These are phyloP conservation scores for Aratinga solstitialis DNA, from an alignment of 2,797 vertebrate species.

Conservation along the genomic window DNA sequence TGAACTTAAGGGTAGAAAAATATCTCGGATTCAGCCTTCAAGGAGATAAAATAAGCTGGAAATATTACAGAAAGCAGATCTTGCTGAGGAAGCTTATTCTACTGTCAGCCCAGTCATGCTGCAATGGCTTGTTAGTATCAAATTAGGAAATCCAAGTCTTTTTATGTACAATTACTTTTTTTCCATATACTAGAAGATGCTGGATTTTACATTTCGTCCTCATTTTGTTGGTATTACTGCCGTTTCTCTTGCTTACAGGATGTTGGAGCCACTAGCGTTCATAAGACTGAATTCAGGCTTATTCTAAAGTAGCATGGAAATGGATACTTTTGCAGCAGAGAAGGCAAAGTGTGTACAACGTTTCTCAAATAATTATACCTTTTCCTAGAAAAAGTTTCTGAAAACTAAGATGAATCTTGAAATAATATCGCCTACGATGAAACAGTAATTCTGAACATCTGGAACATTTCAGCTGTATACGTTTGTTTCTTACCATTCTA, in stretches of 20 bases:
- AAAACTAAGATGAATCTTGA: background rate
- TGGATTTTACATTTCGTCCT: background rate
- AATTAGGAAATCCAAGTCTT: conserved; percentile 5
- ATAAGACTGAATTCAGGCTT: background rate
- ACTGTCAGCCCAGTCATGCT: background rate
- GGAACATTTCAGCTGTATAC: background rate
- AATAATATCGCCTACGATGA: background rate
- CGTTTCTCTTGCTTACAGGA: background rate
- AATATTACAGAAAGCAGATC: conserved; percentile 5
- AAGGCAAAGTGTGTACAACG: background rate
- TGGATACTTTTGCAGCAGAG: background rate
- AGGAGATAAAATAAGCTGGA: background rate
- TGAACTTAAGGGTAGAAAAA: conserved; percentile 8
- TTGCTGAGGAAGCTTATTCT: conserved; percentile 20
- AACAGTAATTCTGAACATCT: background rate
- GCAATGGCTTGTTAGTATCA: background rate
- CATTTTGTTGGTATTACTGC: background rate
- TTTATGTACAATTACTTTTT: background rate
- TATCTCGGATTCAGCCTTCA: background rate
- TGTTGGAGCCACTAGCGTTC: background rate
- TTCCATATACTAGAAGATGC: background rate
- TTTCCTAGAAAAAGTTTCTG: background rate
- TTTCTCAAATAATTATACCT: background rate
- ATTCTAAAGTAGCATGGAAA: background rate
- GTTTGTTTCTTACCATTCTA: background rate